Evolutionary conservation across 2,888 invertebrate species (phyloP), one percentile per base, ranked within the genome.

Genomic region (Spilosoma lubricipeda): DNA sequence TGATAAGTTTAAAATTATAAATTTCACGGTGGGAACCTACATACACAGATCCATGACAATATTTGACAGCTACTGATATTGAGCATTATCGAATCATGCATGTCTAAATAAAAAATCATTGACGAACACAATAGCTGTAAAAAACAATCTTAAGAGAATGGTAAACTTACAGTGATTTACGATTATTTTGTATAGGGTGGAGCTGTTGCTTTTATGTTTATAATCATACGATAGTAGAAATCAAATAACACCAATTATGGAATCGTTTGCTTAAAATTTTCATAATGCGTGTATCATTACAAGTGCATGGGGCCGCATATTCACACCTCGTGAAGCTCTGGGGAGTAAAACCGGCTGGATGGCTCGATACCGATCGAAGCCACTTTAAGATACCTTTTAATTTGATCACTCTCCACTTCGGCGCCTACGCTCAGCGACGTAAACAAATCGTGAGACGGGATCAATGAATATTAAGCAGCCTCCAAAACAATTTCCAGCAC

Each of bases 381-480:
- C 80, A 77, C 74, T 79, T 76, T 75, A 79, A 85, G 86, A 85
- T 86, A 85, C 87, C 85, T 91, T 92, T 91, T 91, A 92, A 93
- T 91, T 92, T 90, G 90, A 90, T 84, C 89, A 89, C 88, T 89
- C 89, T 87, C 86, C 86, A 85, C 83, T 79, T 87, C 87, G 88
- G 91, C 93, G 91, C 93, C 93, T 90, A 93, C 89, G 86, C 88
- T 78, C 82, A 83, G 80, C 89, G 92, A 91, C 92, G 91, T 92
- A 93, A 93, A 94, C 94, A 93, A 94, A 94, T 93, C 91, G 90
- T 91, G 88, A 92, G 90, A 90, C 87, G 92, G 91, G 90, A 93
- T 92, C 94, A 92, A 95, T 94, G 94, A 94, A 95, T 95, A 94
- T 93, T 93, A 93, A 95, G 90, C 90, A 91, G 92, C 91, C 91